These are phyloP conservation scores for Rattus norvegicus DNA, from an alignment of 2,113 vertebrate genomes.

Conservation along the genomic window GRCr8 NC_086024.1:65335501-65336000, in stretches of 20 bases:
- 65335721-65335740: not conserved
- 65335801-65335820: conserved; percentile 45
- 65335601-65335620: conserved; percentile 61
- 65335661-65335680: not conserved
- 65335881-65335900: conserved; percentile 5
- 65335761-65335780: not conserved
- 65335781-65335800: not conserved
- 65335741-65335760: not conserved
- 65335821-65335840: conserved; percentile 32
- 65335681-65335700: conserved; percentile 38
- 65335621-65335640: not conserved
- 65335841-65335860: conserved; percentile 31
- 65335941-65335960: not conserved
- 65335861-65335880: conserved; percentile 55
- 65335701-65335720: not conserved
- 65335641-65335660: conserved; percentile 40
- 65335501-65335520: not conserved
- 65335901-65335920: conserved; percentile 18
- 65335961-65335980: conserved; percentile 23
- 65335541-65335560: conserved; percentile 63
- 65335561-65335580: conserved; percentile 35
- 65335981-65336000: conserved; percentile 21
- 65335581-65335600: conserved; percentile 51
- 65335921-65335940: not conserved
- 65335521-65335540: conserved; percentile 31